Evolutionary conservation across 1,140 invertebrate genomes (phyloP).

Genomic region (Zaprionus capensis): DNA sequence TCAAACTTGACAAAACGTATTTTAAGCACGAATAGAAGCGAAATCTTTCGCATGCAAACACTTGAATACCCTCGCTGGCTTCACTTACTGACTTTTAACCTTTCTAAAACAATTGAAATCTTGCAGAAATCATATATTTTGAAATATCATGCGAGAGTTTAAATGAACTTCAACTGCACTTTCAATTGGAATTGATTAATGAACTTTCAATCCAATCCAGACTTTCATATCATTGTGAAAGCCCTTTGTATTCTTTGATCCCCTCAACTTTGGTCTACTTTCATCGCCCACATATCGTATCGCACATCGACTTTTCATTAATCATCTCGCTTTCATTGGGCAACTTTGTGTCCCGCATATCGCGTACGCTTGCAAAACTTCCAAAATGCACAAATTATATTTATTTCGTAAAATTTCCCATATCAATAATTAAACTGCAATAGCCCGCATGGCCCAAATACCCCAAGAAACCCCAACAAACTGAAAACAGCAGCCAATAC

Average conservation of each 20-base stretch:
- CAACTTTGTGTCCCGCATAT: slow-evolving; percentile 53
- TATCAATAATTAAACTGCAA: slow-evolving; percentile 73
- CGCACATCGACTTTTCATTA: slow-evolving; percentile 27
- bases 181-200: slow-evolving; percentile 54
- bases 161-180: not conserved
- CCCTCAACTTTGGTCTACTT: slow-evolving; percentile 53
- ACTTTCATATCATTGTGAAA: slow-evolving; percentile 31
- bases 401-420: slow-evolving; percentile 22
- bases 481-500: slow-evolving; percentile 5
- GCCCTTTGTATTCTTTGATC: slow-evolving; percentile 14
- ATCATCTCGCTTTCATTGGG: slow-evolving; percentile 45
- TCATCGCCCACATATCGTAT: slow-evolving; percentile 55
- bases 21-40: not conserved
- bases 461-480: slow-evolving; percentile 2
- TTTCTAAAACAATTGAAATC: not conserved
- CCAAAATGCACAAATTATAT: slow-evolving; percentile 59
- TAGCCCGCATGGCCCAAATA: slow-evolving; percentile 36
- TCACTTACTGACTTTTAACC: not conserved
- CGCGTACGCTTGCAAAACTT: slow-evolving; percentile 48
- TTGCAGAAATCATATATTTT: not conserved
- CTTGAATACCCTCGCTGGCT: slow-evolving; percentile 1
- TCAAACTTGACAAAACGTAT: not conserved
- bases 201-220: slow-evolving; percentile 3
- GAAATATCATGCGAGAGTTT: not conserved
- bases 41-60: not conserved